Conservation (phyloP, 2,888 invertebrate species). For the Sphecodes monilicornis region DNA sequence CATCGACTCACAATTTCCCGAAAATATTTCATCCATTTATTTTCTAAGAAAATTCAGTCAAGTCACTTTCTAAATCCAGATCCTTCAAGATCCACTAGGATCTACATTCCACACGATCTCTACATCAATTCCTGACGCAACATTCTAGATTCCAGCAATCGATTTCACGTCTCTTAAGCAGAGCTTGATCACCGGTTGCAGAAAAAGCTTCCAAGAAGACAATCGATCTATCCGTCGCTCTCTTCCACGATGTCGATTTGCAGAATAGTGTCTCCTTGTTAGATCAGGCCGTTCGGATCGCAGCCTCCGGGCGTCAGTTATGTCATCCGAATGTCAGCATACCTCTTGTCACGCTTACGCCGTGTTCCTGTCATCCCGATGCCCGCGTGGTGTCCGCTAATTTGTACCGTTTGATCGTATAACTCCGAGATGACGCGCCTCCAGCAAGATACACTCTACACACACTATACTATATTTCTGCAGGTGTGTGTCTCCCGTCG, state of each 20-base stretch:
- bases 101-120: too few relatives aligned
- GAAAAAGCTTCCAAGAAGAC: not conserved
- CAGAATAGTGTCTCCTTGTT: not conserved
- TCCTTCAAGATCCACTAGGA: too few relatives aligned
- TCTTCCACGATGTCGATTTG: not conserved
- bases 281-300: constrained; percentile 1
- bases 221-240: not conserved
- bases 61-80: too few relatives aligned
- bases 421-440: constrained; percentile 44
- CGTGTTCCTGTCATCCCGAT: constrained; percentile 54
- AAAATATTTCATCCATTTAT: too few relatives aligned
- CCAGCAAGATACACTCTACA: constrained; percentile 44
- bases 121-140: too few relatives aligned
- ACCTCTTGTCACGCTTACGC: constrained; percentile 36
- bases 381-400: constrained; percentile 43
- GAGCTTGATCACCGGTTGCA: too few relatives aligned
- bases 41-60: too few relatives aligned
- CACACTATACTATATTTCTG: not conserved
- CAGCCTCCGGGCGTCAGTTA: constrained; percentile 27
- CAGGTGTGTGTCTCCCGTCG: not conserved
- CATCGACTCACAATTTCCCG: too few relatives aligned
- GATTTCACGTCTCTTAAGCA: too few relatives aligned
- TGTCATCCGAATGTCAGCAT: constrained; percentile 33
- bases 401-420: constrained; percentile 57
- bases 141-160: too few relatives aligned